Conservation (phyloP, 23 tunicate genomes). For the Diplosoma virens region DNA sequence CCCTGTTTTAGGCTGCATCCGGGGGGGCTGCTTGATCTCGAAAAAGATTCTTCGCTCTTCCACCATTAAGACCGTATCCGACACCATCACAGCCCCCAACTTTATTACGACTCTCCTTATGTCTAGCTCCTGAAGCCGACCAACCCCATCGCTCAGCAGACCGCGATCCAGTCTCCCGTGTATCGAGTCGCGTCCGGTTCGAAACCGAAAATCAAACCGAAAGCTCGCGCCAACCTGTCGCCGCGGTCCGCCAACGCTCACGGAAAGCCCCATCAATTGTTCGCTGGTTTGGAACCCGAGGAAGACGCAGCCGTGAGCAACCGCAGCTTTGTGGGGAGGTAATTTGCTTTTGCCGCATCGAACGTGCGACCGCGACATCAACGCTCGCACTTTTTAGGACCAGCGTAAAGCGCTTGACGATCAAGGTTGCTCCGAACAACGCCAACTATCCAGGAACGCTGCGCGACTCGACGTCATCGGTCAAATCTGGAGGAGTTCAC, state of each 20-base stretch:
- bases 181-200: slow-evolving; percentile 65
- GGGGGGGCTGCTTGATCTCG: too few relatives aligned
- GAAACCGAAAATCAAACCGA: slow-evolving; percentile 45
- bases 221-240: slow-evolving; percentile 38
- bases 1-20: too few relatives aligned
- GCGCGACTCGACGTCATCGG: background rate
- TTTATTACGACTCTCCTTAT: too few relatives aligned
- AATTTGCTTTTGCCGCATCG: background rate
- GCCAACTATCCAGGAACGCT: slow-evolving; percentile 36
- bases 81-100: too few relatives aligned
- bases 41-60: too few relatives aligned
- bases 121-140: slow-evolving; percentile 70
- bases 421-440: slow-evolving; percentile 59
- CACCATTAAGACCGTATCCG: too few relatives aligned
- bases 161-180: slow-evolving; percentile 73
- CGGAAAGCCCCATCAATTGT: slow-evolving; percentile 61
- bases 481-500: background rate
- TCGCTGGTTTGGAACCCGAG: slow-evolving; percentile 78
- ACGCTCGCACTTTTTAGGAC: slow-evolving; percentile 34
- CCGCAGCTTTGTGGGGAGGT: slow-evolving; percentile 81
- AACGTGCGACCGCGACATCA: too few relatives aligned
- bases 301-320: slow-evolving; percentile 70
- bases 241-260: slow-evolving; percentile 1
- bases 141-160: slow-evolving; percentile 85
- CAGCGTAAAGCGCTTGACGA: slow-evolving; percentile 70